phyloP scores from a whole-genome alignment of 2,797 vertebrate species.

The Sebastiscus albofasciatus region DNA sequence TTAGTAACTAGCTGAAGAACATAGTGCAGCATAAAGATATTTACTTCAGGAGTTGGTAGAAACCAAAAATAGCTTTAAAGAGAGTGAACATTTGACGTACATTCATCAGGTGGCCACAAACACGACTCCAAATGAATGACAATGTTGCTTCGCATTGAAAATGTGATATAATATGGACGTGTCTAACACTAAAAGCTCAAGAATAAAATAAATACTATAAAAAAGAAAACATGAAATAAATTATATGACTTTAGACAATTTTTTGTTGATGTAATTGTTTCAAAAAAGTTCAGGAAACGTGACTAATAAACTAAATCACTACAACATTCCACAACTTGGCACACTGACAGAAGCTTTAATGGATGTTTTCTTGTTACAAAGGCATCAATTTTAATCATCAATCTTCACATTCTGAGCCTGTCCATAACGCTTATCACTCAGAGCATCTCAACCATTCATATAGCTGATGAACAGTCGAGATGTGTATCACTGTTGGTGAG shows the following conservation, averaged over 20 bases:
- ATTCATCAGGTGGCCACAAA: too few relatives aligned
- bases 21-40: too few relatives aligned
- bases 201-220: neutral
- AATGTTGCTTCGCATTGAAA: neutral
- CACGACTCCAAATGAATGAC: neutral
- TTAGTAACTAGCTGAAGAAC: neutral
- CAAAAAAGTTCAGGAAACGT: neutral
- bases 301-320: slow-evolving; percentile 2
- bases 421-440: slow-evolving; percentile 43
- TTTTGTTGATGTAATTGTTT: neutral
- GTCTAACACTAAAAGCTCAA: neutral
- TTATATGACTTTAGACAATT: neutral
- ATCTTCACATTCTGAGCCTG: slow-evolving; percentile 50
- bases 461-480: slow-evolving; percentile 38
- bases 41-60: too few relatives aligned
- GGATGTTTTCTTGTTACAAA: slow-evolving; percentile 27
- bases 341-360: slow-evolving; percentile 43
- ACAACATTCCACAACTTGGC: slow-evolving; percentile 3
- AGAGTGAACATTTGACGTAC: too few relatives aligned
- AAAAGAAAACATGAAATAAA: neutral
- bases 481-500: neutral
- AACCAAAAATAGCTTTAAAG: too few relatives aligned
- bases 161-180: neutral
- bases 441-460: slow-evolving; percentile 56
- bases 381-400: slow-evolving; percentile 31